These are phyloP conservation scores for Aromia moschata DNA, from an alignment of 2,888 invertebrate genomes.

Conservation along the genomic window DNA sequence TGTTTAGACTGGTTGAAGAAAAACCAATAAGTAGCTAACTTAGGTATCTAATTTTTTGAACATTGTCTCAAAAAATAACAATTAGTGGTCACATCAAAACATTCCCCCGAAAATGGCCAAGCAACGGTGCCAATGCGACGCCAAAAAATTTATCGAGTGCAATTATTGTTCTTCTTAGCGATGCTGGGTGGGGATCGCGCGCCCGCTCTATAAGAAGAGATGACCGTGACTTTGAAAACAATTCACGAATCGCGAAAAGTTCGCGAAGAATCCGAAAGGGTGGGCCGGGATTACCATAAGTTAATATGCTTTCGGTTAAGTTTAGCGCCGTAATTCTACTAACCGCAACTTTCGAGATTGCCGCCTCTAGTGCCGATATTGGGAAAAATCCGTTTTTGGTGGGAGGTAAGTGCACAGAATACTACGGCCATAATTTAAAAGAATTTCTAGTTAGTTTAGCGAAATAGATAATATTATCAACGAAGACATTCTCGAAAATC, in stretches of 20 bases:
- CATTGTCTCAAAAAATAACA: no score
- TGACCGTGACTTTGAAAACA: slow-evolving; percentile 53
- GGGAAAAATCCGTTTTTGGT: slow-evolving; percentile 34
- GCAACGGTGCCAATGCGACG: not conserved
- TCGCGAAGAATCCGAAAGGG: slow-evolving; percentile 14
- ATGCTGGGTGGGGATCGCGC: slow-evolving; percentile 18
- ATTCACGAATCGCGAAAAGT: slow-evolving; percentile 45
- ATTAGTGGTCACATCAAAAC: no score
- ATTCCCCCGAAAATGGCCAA: slow-evolving; percentile 7
- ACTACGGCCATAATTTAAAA: no score
- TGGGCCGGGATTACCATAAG: slow-evolving; percentile 4
- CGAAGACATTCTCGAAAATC: no score
- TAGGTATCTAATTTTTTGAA: no score
- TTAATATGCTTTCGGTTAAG: slow-evolving; percentile 8
- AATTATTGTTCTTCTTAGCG: slow-evolving; percentile 1
- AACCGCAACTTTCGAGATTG: not conserved
- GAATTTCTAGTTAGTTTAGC: no score
- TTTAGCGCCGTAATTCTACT: slow-evolving; percentile 9
- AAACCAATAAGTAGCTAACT: no score
- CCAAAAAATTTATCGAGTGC: slow-evolving; percentile 18
- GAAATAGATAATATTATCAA: no score
- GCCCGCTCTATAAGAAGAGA: slow-evolving; percentile 35
- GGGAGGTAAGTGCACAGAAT: slow-evolving; percentile 33
- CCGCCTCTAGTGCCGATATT: slow-evolving; percentile 11
- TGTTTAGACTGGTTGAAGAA: no score